Base-by-base conservation (phyloP, 2,113 vertebrate genomes). In the Nematolebias whitei region DNA sequence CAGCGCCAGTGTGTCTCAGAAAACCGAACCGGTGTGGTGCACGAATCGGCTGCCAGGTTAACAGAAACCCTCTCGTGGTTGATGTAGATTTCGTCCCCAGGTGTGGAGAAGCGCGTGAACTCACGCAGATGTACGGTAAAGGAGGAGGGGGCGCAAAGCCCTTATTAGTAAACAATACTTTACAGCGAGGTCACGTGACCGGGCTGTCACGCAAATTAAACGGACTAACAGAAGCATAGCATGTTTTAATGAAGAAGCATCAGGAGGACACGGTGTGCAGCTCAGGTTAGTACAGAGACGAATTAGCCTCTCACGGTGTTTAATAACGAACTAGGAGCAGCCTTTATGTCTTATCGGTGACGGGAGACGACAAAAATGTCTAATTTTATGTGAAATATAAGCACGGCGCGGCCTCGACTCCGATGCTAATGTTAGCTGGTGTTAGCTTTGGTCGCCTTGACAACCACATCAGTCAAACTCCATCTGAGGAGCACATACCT, bases 361-460 rank as follows among this genome's bases (percentile, higher is more conserved):
- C n/a, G n/a, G n/a, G n/a, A n/a, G n/a, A n/a, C n/a, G n/a, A n/a
- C n/a, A n/a, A n/a, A n/a, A n/a, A n/a, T 20, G n/a, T n/a, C n/a
- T 47, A n/a, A 20, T 15, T 14, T 5, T 0, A 51, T 68, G 49
- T 48, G 24, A 60, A 49, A 66, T 77, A 74, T n/a, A n/a, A n/a
- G n/a, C n/a, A n/a, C 78, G 62, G 68, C 5, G 67, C 50, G 78
- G 87, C 80, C 84, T 77, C 35, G 23, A 24, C 16, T 52, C 16
- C 62, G 72, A n/a, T 60, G 63, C 68, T 22, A 32, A 60, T 7
- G 24, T 57, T 76, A 83, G 84, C 83, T 63, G 55, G 86, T 72
- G 52, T 84, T 85, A 79, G 74, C 68, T 35, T 35, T 16, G 23
- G 90, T 93, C 81, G 86, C 89, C 90, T 74, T 90, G 90, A 89